phyloP scores from a whole-genome alignment of 2,797 vertebrate species.

The Dipus sagitta region DNA sequence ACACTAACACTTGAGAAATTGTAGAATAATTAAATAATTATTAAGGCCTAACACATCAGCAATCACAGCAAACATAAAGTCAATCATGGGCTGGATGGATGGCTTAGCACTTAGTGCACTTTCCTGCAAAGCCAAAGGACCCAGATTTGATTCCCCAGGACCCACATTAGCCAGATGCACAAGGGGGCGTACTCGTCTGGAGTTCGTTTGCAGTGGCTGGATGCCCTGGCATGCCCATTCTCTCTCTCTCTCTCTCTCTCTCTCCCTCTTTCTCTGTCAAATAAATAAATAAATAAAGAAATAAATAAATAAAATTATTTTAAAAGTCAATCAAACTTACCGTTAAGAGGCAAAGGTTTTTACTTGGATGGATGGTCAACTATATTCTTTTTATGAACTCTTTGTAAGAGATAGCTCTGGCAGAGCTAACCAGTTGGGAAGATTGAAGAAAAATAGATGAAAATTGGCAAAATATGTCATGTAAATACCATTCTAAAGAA shows the following conservation, averaged over 20 bases:
- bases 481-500: constrained; percentile 1
- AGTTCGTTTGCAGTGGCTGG: too few relatives aligned
- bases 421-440: constrained; percentile 9
- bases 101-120: neutral
- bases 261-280: too few relatives aligned
- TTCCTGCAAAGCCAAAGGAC: too few relatives aligned
- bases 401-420: neutral
- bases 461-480: neutral
- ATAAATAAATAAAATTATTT: too few relatives aligned
- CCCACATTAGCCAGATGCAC: too few relatives aligned
- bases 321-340: too few relatives aligned
- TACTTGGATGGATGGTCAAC: neutral
- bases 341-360: neutral
- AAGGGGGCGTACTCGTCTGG: too few relatives aligned
- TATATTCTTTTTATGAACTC: constrained; percentile 1
- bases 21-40: constrained; percentile 1
- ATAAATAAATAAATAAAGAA: too few relatives aligned
- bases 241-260: too few relatives aligned
- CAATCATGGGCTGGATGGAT: neutral
- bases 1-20: constrained; percentile 16
- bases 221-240: too few relatives aligned
- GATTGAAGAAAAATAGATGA: neutral
- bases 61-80: constrained; percentile 31
- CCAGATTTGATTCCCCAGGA: too few relatives aligned
- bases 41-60: constrained; percentile 4